A percentile compares a stretch with the other conserved stretches of the same genome.
These are phyloP conservation scores for Boleophthalmus pectinirostris DNA, from an alignment of 2,113 vertebrate genomes.

Conservation along the genomic window DNA sequence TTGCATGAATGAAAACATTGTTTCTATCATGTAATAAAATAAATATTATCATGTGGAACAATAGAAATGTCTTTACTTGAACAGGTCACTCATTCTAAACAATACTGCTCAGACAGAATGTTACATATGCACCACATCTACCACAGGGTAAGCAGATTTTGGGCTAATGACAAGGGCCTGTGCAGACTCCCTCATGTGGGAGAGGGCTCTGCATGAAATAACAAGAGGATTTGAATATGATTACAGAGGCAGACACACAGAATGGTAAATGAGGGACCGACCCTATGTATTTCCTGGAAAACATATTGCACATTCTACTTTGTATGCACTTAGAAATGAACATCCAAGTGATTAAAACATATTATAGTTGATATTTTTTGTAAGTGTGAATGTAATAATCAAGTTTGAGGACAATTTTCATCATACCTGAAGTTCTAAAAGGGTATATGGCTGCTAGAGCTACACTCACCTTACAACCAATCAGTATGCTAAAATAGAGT, in stretches of 20 bases:
- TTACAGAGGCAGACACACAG: constrained; percentile 3
- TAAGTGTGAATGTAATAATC: not conserved
- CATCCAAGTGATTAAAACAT: not conserved
- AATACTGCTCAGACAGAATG: not conserved
- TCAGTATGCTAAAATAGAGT: not conserved
- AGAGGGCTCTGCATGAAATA: constrained; percentile 6
- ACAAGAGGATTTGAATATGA: constrained; percentile 14
- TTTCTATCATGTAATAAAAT: too few species aligned
- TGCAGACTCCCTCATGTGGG: not conserved
- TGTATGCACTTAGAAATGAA: not conserved
- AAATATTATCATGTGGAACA: too few species aligned
- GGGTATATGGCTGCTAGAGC: too few species aligned
- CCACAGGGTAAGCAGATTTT: not conserved
- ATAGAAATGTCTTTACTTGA: too few species aligned
- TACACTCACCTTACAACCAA: not conserved
- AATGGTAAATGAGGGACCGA: not conserved
- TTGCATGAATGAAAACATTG: too few species aligned
- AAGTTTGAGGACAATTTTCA: not conserved
- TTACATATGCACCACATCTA: not conserved
- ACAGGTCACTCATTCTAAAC: not conserved
- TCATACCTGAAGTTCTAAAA: too few species aligned
- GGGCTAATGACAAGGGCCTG: not conserved
- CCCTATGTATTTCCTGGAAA: not conserved
- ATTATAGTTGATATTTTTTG: not conserved
- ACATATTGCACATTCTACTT: not conserved